Evolutionary conservation across 2,888 invertebrate species (phyloP), one percentile per base, ranked within the genome.

Genomic region (Synanthedon formicaeformis): DNA sequence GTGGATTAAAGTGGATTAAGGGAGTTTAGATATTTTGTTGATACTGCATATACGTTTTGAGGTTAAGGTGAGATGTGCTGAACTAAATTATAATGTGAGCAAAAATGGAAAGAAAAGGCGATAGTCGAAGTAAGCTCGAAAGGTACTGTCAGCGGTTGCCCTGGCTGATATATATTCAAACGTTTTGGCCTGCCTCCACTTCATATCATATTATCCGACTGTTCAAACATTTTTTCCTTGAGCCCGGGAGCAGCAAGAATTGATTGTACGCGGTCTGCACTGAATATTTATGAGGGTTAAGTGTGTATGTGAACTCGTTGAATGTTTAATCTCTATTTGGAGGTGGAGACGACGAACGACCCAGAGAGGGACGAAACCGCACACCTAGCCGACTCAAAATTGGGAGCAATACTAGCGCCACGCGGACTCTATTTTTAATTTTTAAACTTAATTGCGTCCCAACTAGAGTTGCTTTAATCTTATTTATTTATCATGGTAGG

Each of bases 251-350:
- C 53, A 48, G 50, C 54, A 57, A 79, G 82, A 85, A 87, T 85
- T 85, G 84, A 84, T 86, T 83, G 84, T 81, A 70, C 77, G 81
- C 70, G 79, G 76, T 81, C 76, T 75, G 69, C 61, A 59, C 75
- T 81, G 84, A 83, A 86, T 86, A 86, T 87, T 83, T 83, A 87
- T 84, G 75, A 83, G 81, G 81, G 83, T 81, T 82, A 85, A 85
- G 86, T 85, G 85, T 85, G 79, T 83, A 82, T 80, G 80, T 77
- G 79, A 81, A 81, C 77, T 80, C 80, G 75, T 75, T 86, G 86
- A 87, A 87, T 87, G 82, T 87, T 87, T 86, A 85, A 87, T 86
- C 80, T 81, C 62, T 78, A 75, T 79, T 78, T 77, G 78, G 74
- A 59, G 60, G 63, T 60, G 66, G 45, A 45, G 14, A 34, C 34